Evolutionary conservation across 2,113 vertebrate genomes (phyloP).

Genomic region (Ptychochromis oligacanthus): DNA sequence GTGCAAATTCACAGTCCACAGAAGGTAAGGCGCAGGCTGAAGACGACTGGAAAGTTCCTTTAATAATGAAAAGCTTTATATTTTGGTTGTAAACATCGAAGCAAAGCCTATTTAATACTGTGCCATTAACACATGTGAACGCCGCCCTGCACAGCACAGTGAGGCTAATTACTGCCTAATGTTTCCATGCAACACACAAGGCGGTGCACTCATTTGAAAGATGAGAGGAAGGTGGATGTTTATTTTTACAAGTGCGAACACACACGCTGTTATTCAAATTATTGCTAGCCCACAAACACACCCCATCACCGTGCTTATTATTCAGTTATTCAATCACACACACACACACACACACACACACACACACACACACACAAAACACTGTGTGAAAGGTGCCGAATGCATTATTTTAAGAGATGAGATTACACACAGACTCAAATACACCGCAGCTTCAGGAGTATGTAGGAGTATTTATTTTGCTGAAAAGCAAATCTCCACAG

Average conservation of each 20-base stretch:
- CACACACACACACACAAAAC: background rate
- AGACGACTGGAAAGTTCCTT: background rate
- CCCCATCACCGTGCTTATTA: background rate
- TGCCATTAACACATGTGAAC: background rate
- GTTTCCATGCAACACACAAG: constrained; percentile 1
- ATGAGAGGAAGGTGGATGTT: constrained; percentile 8
- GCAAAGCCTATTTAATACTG: background rate
- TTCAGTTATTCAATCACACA: constrained; percentile 12
- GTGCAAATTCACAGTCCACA: background rate
- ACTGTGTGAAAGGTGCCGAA: background rate
- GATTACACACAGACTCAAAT: background rate
- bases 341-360: background rate
- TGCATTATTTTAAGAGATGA: background rate
- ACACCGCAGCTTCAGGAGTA: background rate
- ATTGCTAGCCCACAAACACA: constrained; percentile 4
- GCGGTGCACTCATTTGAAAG: constrained; percentile 11
- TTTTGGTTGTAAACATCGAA: background rate
- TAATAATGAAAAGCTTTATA: background rate
- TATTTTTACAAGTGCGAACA: background rate
- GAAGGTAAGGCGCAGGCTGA: background rate
- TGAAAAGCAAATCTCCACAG: background rate
- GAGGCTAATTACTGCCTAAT: constrained; percentile 10
- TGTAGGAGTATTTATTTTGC: background rate
- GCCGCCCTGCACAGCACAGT: background rate
- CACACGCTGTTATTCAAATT: constrained; percentile 4